These are phyloP conservation scores for Heptranchias perlo DNA, from an alignment of 2,113 vertebrate species.

Conservation along the genomic window DNA sequence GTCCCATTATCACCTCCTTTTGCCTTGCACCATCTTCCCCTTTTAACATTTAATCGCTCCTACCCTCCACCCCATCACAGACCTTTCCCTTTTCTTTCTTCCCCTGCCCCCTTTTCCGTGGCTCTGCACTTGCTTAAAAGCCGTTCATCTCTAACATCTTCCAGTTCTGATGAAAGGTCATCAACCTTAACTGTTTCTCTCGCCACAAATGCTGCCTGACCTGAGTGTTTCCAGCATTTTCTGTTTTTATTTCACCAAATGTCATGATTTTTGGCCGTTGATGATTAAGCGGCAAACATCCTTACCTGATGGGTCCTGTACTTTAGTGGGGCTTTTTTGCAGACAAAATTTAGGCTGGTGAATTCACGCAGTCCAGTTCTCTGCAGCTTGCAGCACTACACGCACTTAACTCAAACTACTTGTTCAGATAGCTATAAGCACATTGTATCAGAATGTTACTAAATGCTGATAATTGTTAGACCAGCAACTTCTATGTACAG, in stretches of 20 bases:
- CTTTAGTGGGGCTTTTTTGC: no score
- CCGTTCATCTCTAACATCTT: not conserved
- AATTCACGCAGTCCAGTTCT: not conserved
- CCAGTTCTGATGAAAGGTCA: not conserved
- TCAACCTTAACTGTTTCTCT: not conserved
- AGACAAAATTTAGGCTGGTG: not conserved
- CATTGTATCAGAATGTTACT: conserved; percentile 19
- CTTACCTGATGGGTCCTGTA: no score
- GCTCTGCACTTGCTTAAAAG: not conserved
- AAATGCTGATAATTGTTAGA: not conserved
- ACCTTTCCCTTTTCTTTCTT: no score
- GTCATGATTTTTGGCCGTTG: not conserved
- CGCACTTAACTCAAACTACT: not conserved
- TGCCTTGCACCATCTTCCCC: not conserved
- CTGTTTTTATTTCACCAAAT: not conserved
- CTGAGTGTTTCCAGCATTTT: not conserved
- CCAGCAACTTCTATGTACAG: not conserved
- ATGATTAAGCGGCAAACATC: no score
- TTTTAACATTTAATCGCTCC: not conserved
- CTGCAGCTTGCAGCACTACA: not conserved
- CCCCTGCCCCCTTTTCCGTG: no score
- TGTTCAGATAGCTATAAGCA: not conserved
- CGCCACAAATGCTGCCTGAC: not conserved
- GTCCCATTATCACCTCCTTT: not conserved
- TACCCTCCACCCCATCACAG: not conserved